Evolutionary conservation across 2,888 invertebrate species (phyloP).

Genomic region (Odontothrips loti): DNA sequence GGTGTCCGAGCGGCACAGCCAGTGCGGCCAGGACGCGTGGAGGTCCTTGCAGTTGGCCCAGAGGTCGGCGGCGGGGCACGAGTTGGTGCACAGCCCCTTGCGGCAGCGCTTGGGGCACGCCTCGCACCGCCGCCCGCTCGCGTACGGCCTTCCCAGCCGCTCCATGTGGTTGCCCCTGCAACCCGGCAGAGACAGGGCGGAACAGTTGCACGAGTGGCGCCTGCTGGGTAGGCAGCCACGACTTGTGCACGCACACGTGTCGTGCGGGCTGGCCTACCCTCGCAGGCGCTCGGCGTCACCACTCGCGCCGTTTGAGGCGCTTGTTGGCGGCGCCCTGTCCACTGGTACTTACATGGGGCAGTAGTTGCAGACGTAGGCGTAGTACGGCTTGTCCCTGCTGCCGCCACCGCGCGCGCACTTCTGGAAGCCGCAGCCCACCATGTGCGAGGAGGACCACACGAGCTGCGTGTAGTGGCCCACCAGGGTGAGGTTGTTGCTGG

Average conservation of each 20-base stretch:
- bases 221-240: too few relatives aligned
- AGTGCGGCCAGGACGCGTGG: constrained; percentile 54
- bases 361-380: constrained; percentile 79
- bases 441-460: constrained; percentile 75
- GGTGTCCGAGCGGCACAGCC: constrained; percentile 57
- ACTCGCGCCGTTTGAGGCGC: too few relatives aligned
- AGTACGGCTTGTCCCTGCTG: constrained; percentile 59
- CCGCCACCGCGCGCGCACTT: constrained; percentile 59
- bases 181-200: not conserved
- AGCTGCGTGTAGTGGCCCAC: constrained; percentile 79
- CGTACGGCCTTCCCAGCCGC: constrained; percentile 63
- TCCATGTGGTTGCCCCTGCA: constrained; percentile 65
- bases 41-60: constrained; percentile 71
- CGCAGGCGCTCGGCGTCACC: too few relatives aligned
- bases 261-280: too few relatives aligned
- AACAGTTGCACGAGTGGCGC: too few relatives aligned
- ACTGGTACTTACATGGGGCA: constrained; percentile 67
- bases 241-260: too few relatives aligned
- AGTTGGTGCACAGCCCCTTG: constrained; percentile 66
- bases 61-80: constrained; percentile 62
- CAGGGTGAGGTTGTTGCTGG: constrained; percentile 55
- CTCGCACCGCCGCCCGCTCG: constrained; percentile 59
- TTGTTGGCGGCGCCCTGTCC: not conserved
- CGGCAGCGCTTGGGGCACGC: constrained; percentile 62
- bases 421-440: constrained; percentile 71